Base-by-base conservation (phyloP, 1,140 invertebrate genomes). In the Magallana gigas region DNA sequence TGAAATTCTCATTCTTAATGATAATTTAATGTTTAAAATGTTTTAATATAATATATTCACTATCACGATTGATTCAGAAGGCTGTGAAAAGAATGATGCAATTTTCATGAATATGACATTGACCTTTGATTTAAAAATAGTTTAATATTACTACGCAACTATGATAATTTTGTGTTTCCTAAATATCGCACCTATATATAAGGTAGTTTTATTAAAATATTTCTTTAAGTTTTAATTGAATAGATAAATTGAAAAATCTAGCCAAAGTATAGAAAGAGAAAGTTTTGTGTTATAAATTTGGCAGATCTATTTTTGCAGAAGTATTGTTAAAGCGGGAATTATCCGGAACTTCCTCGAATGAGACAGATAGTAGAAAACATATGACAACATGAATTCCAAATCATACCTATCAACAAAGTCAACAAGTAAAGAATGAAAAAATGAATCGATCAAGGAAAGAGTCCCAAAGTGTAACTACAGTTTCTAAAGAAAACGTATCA, bases 291-390 rank as follows among this genome's bases (percentile, higher is more conserved):
- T 6, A 18, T 29, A 12, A 11, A 29, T 12, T 0, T 12, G 18
- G 6, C 5, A 18, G 23, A 29, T 76, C 12, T 76, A 9, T 76
- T 76, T 36, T 11, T 36, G 23, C 68, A 23, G 23, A 76, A 36
- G 68, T 76, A 23, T 29, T 12, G 29, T 12, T 76, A 11, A 0
- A 29, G 68, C 68, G 68, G 68, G 68, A 76, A 76, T 76, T 76
- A 48, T 76, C 68, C 68, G 68, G 68, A 76, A 76, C 68, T 76
- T 48, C 29, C 29, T 18, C 23, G 68, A 76, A 76, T 29, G 18
- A 29, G 36, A 48, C 36, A 12, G 1, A 36, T 29, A 76, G 18
- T 11, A 23, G 68, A 76, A 76, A 76, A 76, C 68, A 76, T 76
- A 76, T 76, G 68, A 76, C 68, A 76, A 76, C 2, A 76, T 76